Evolutionary conservation across 2,113 vertebrate species (phyloP), one percentile per base, ranked within the genome.

Genomic region (Pelodiscus sinensis): DNA sequence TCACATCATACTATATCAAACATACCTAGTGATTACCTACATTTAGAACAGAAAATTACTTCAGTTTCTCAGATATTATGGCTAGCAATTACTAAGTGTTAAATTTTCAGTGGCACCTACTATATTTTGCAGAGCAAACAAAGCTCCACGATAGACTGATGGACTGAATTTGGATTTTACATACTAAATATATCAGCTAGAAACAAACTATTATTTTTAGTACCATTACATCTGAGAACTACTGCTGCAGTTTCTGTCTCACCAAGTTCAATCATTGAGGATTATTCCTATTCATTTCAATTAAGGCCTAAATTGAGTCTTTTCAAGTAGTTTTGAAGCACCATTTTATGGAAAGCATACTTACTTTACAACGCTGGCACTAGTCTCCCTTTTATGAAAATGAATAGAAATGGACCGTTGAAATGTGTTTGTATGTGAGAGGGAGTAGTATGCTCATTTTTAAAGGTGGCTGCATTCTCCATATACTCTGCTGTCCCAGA

Each of bases 231-330:
- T 79, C 93, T 80, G 91, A 92, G 91, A 97, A 94, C 94, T 68
- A n/a, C 16, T 96, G 96, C 95, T 97, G 96, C 95, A 97, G 62
- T 68, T 92, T 71, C 93, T 95, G 88, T 9, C 84, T 96, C 91
- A 92, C 96, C 96, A 96, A 95, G 86, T 85, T 92, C 89, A 90
- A 0, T 96, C 92, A 92, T 57, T 44, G 84, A 95, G 81, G 91
- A 94, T 95, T 96, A 96, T 75, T 94, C 88, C 79, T 94, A 94
- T 96, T 97, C 95, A 93, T 97, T 95, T 92, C 93, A 97, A 94
- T 97, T 96, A 95, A 93, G 93, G 85, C 80, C 86, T 92, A 87
- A 96, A 95, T 50, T 85, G 75, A 82, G 16, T 60, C 56, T 90
- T 16, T 54, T 85, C 93, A 60, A 92, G 82, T 60, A 93, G 51